These are phyloP conservation scores for Sminthurinus signatus DNA, from an alignment of 1,140 invertebrate genomes.

Conservation along the genomic window DNA sequence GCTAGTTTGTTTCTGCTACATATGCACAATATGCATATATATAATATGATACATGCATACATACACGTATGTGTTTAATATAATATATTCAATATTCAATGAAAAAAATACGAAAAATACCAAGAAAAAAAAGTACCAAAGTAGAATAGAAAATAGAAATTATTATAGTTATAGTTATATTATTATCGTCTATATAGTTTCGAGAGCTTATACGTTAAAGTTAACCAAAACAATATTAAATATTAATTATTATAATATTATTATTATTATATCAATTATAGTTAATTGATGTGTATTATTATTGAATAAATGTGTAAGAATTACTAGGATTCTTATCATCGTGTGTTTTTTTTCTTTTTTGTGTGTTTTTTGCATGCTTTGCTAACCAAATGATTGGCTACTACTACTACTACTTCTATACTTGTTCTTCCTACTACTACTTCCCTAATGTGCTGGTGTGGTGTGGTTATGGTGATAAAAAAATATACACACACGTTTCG, in stretches of 20 bases:
- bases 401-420: not conserved
- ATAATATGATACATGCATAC: no score
- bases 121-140: not conserved
- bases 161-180: not conserved
- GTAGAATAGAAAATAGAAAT: not conserved
- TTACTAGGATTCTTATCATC: slow-evolving; percentile 8
- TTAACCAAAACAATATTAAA: not conserved
- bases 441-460: slow-evolving; percentile 6
- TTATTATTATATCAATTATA: no score
- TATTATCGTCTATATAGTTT: not conserved
- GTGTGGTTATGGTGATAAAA: not conserved
- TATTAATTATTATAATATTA: not conserved
- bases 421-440: not conserved
- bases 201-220: not conserved
- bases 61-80: no score
- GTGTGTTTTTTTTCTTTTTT: slow-evolving; percentile 5
- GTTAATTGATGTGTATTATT: no score
- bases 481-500: not conserved
- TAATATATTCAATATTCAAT: no score
- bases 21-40: no score
- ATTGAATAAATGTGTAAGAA: no score
- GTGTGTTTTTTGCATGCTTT: slow-evolving; percentile 9
- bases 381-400: slow-evolving; percentile 2
- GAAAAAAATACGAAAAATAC: no score
- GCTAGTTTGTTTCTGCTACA: no score